These are phyloP conservation scores for Ailurus styani DNA, from an alignment of 2,113 vertebrate species.

Conservation along the genomic window DNA sequence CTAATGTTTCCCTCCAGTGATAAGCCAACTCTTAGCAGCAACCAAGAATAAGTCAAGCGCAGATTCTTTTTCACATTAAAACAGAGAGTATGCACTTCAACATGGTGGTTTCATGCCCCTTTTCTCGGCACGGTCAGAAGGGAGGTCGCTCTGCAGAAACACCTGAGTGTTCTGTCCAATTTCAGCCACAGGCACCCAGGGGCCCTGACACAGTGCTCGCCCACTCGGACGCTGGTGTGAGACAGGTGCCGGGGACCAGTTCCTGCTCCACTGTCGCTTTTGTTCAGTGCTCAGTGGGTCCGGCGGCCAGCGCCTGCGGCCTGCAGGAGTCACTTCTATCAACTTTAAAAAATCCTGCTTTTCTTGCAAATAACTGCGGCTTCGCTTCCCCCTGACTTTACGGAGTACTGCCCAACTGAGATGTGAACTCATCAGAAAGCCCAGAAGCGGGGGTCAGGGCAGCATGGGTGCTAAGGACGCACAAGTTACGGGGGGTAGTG, in stretches of 20 bases:
- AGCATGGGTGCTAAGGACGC: rapidly evolving
- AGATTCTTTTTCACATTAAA: not conserved
- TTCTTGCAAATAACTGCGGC: too few species aligned
- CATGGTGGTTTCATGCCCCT: not conserved
- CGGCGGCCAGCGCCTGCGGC: not conserved
- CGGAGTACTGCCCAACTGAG: not conserved
- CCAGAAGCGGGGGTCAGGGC: not conserved
- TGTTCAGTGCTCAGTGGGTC: rapidly evolving
- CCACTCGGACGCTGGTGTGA: rapidly evolving
- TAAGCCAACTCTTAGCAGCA: not conserved
- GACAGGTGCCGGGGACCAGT: not conserved
- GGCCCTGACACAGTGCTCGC: not conserved
- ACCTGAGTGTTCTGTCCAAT: not conserved
- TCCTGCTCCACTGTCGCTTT: not conserved
- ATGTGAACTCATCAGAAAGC: not conserved
- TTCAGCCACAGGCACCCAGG: not conserved
- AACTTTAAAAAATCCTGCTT: too few species aligned
- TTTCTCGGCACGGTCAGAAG: not conserved
- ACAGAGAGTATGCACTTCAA: not conserved
- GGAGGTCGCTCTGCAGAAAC: not conserved
- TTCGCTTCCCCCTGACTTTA: rapidly evolving
- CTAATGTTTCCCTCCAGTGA: not conserved
- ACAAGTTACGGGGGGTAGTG: not conserved
- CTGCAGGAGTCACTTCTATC: not conserved
- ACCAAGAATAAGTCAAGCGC: not conserved